These are phyloP conservation scores for Dioctria rufipes DNA, from an alignment of 2,888 invertebrate species.

Conservation along the genomic window DNA sequence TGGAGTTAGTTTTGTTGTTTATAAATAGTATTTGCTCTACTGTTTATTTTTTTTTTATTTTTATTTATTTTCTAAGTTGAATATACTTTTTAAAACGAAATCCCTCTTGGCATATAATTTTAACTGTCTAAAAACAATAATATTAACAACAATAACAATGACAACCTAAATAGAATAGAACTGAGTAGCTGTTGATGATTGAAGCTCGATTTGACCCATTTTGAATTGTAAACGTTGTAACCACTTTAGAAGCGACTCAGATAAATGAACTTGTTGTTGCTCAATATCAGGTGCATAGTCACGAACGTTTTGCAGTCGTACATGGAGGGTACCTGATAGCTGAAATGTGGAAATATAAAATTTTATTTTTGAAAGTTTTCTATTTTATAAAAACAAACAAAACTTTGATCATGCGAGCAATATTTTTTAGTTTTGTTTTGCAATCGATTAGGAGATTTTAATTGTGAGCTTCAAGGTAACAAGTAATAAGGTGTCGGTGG, in stretches of 20 bases:
- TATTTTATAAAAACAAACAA: not conserved
- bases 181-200: conserved; percentile 92
- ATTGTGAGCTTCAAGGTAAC: no score
- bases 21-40: conserved; percentile 54
- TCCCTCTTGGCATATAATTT: not conserved
- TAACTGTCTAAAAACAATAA: no score
- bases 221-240: conserved; percentile 95
- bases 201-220: conserved; percentile 97
- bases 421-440: no score
- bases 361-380: conserved; percentile 28
- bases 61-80: conserved; percentile 18
- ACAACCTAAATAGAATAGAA: conserved; percentile 81
- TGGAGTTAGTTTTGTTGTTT: conserved; percentile 62
- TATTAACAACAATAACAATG: no score
- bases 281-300: conserved; percentile 79
- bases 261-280: conserved; percentile 69
- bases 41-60: no score
- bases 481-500: no score
- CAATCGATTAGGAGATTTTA: no score
- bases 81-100: conserved; percentile 13
- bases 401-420: not conserved
- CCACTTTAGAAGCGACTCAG: conserved; percentile 81
- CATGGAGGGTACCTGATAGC: conserved; percentile 91
- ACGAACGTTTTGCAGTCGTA: conserved; percentile 89
- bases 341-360: conserved; percentile 67